A percentile compares a stretch with the other conserved stretches of the same genome.
Conservation (phyloP, 2,888 invertebrate species). For the Cantharis flavilabris region DNA sequence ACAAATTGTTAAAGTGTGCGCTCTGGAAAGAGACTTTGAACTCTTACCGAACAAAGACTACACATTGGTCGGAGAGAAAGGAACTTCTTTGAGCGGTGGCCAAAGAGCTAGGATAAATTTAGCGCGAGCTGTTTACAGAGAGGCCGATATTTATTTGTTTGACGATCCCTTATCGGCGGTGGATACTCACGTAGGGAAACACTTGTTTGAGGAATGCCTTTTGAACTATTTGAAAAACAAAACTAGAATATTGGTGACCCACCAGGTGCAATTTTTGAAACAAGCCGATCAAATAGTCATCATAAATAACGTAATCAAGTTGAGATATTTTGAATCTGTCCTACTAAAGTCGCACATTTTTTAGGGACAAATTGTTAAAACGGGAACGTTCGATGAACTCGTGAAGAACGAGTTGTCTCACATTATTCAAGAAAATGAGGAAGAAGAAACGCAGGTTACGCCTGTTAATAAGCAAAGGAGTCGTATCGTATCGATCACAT, state of each 20-base stretch:
- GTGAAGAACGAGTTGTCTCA: slow-evolving; percentile 56
- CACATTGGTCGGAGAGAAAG: slow-evolving; percentile 78
- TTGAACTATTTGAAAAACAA: slow-evolving; percentile 60
- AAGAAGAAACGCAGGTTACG: slow-evolving; percentile 38
- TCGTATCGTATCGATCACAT: slow-evolving; percentile 43
- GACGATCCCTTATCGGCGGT: slow-evolving; percentile 84
- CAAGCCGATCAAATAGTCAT: slow-evolving; percentile 68
- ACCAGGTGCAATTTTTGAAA: slow-evolving; percentile 79
- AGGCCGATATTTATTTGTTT: slow-evolving; percentile 76
- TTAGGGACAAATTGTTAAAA: slow-evolving; percentile 66
- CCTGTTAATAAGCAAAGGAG: slow-evolving; percentile 17
- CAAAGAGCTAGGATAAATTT: slow-evolving; percentile 80
- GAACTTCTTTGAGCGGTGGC: slow-evolving; percentile 77
- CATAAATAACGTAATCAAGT: slow-evolving; percentile 60
- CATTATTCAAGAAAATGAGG: slow-evolving; percentile 38
- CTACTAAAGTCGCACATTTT: slow-evolving; percentile 12
- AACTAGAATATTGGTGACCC: slow-evolving; percentile 79
- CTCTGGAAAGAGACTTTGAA: slow-evolving; percentile 69
- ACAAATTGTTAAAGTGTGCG: slow-evolving; percentile 64
- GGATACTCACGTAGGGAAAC: slow-evolving; percentile 75
- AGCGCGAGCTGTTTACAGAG: slow-evolving; percentile 76
- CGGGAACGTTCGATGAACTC: slow-evolving; percentile 62
- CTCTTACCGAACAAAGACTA: slow-evolving; percentile 72
- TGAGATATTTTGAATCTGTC: not conserved
- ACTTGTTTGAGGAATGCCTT: slow-evolving; percentile 76